Conservation (phyloP, 2,797 vertebrate species). For the Neostethus bicornis region DNA sequence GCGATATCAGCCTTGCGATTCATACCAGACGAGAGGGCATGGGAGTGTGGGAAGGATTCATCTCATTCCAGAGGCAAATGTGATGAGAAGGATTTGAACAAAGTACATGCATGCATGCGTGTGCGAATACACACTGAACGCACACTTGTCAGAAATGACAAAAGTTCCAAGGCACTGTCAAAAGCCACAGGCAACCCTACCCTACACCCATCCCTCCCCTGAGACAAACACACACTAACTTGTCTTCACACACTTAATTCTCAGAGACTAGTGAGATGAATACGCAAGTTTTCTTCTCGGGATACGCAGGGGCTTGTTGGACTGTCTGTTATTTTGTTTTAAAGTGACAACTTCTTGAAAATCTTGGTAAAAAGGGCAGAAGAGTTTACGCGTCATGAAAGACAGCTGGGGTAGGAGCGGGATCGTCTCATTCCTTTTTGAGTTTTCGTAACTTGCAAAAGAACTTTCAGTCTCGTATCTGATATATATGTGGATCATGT, state of each 20-base stretch:
- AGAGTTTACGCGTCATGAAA: constrained; percentile 18
- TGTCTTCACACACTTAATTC: constrained; percentile 25
- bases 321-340: constrained; percentile 7
- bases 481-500: constrained; percentile 6
- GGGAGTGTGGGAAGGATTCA: constrained; percentile 33
- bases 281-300: constrained; percentile 8
- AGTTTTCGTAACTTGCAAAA: constrained; percentile 24
- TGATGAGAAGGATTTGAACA: constrained; percentile 60
- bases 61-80: constrained; percentile 63
- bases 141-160: constrained; percentile 50
- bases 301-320: constrained; percentile 24
- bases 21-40: constrained; percentile 46
- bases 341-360: constrained; percentile 11
- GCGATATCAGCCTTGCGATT: constrained; percentile 66
- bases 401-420: constrained; percentile 43
- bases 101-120: constrained; percentile 11
- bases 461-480: constrained; percentile 18
- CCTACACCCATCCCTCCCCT: constrained; percentile 1
- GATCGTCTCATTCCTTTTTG: constrained; percentile 3
- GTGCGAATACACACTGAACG: constrained; percentile 16
- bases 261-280: constrained; percentile 26
- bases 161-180: constrained; percentile 45
- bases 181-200: constrained; percentile 33
- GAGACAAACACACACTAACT: constrained; percentile 26
- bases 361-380: constrained; percentile 20